A percentile compares a stretch with the other conserved stretches of the same genome.
phyloP scores from a whole-genome alignment of 1,140 invertebrate genomes.

The Mercenaria mercenaria region DNA sequence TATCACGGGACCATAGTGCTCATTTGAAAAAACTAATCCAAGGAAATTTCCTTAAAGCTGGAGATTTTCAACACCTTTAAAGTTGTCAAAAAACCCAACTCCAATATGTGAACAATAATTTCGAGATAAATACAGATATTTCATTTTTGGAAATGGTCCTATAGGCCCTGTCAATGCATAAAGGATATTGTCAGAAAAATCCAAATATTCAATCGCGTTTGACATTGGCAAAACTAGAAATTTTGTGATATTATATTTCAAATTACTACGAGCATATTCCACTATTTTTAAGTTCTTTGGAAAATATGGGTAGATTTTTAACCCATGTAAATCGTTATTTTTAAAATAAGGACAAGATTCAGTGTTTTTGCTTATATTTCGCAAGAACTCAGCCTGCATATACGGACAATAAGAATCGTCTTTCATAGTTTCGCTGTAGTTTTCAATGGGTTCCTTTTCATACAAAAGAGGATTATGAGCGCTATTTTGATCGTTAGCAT shows the following conservation, averaged over 20 bases:
- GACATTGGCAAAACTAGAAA: background rate
- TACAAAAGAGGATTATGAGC: background rate
- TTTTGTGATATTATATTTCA: background rate
- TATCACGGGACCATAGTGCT: background rate
- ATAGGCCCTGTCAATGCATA: background rate
- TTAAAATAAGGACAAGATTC: background rate
- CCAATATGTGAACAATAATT: slow-evolving; percentile 19
- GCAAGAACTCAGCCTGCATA: background rate
- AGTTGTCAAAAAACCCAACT: background rate
- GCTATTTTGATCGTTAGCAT: background rate
- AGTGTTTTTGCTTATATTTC: background rate
- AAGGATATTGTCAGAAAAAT: slow-evolving; percentile 24
- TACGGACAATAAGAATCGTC: background rate
- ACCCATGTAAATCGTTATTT: background rate
- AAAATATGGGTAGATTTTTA: background rate
- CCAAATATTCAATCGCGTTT: background rate
- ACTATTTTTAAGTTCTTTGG: background rate
- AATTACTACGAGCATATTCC: background rate
- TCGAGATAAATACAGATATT: slow-evolving; percentile 37
- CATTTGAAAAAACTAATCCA: background rate
- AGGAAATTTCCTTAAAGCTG: slow-evolving; percentile 43
- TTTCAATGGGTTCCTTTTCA: background rate
- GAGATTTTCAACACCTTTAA: slow-evolving; percentile 7
- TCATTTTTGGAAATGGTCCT: slow-evolving; percentile 14
- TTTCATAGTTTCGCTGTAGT: background rate